Percentiles rank a stretch among this genome's conserved stretches.
Evolutionary conservation across 2,888 invertebrate genomes (phyloP).

Genomic region (Pollenia labialis): DNA sequence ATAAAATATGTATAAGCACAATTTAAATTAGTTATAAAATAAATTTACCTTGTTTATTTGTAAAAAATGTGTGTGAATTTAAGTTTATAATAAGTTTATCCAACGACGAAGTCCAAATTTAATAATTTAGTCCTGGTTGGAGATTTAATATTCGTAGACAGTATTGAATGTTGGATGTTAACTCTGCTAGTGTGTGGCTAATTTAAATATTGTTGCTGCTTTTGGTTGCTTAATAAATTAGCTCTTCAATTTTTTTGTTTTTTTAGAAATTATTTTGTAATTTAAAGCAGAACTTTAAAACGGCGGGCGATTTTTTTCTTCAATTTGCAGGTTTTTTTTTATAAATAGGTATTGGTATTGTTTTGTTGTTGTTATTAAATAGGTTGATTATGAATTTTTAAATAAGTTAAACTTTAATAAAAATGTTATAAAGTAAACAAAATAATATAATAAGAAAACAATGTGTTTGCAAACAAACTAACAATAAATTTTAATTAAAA

Average conservation of each 20-base stretch:
- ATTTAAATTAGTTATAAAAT: not conserved
- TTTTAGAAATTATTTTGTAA: conserved; percentile 5
- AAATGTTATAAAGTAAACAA: conserved; percentile 34
- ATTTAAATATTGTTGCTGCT: not conserved
- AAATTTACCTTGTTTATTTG: conserved; percentile 44
- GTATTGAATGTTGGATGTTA: not conserved
- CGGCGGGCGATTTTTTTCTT: conserved; percentile 57
- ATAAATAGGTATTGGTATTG: not conserved
- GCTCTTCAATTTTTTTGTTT: not conserved
- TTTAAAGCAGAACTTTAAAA: conserved; percentile 53
- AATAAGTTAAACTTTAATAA: conserved; percentile 36
- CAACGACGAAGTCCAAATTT: conserved; percentile 3
- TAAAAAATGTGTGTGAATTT: conserved; percentile 11
- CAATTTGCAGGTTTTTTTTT: conserved; percentile 27
- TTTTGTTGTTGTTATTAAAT: conserved; percentile 12
- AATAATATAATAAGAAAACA: conserved; percentile 10
- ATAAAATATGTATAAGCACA: not conserved
- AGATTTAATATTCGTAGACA: not conserved
- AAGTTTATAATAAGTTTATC: not conserved
- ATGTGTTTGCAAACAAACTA: conserved; percentile 39
- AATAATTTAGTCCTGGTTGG: not conserved
- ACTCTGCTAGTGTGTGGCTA: conserved; percentile 6
- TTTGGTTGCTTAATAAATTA: conserved; percentile 31
- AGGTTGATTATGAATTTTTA: not conserved
- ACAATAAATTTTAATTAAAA: conserved; percentile 31